These are phyloP conservation scores for Ambastaia sidthimunki DNA, from an alignment of 2,797 vertebrate genomes.

Conservation along the genomic window DNA sequence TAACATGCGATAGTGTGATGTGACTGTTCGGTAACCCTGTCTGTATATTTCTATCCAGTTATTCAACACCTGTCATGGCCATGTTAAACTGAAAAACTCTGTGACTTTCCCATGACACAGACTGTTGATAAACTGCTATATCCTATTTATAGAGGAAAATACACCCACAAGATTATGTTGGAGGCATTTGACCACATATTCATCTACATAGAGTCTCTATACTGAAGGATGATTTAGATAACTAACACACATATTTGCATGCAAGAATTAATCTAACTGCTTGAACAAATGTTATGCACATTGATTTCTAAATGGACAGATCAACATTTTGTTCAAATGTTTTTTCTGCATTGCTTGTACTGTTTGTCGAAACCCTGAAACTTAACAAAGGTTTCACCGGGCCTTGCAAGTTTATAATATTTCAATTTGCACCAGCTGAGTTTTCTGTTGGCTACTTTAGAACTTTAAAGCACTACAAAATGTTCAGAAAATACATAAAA, in stretches of 20 bases:
- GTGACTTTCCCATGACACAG: neutral
- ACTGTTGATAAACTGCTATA: neutral
- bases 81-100: constrained; percentile 9
- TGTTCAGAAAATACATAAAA: neutral
- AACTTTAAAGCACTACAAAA: constrained; percentile 20
- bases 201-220: neutral
- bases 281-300: neutral
- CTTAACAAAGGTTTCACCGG: neutral
- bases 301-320: neutral
- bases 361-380: neutral
- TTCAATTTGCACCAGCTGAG: constrained; percentile 1
- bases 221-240: neutral
- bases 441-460: constrained; percentile 7
- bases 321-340: neutral
- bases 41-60: neutral
- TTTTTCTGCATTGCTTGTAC: neutral
- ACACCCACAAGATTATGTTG: neutral
- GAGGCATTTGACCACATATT: neutral
- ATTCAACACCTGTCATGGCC: neutral
- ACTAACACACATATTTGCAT: neutral
- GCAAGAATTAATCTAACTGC: neutral
- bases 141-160: neutral
- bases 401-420: neutral
- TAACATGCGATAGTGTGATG: constrained; percentile 1
- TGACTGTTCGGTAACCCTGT: neutral